Percentiles rank a stretch among this genome's conserved stretches.
These are phyloP conservation scores for Crocodylus rhombifer DNA, from an alignment of 2,797 vertebrate genomes.

Conservation along the genomic window DNA sequence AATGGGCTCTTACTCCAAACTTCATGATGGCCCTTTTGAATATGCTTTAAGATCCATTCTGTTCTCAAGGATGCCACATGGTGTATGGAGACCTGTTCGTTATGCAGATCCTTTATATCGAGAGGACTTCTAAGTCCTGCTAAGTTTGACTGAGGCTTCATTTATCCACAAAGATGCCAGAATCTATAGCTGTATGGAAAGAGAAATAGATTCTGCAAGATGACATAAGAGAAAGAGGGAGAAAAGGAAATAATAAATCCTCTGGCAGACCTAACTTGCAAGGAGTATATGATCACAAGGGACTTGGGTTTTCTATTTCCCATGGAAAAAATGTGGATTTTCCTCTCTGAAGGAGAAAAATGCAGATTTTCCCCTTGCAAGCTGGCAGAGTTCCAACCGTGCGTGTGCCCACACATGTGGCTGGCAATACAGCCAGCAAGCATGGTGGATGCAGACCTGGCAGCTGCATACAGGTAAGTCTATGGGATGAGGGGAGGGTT, in stretches of 20 bases:
- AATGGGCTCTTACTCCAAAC: background rate
- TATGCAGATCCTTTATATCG: background rate
- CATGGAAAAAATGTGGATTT: too few species aligned
- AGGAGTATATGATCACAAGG: background rate
- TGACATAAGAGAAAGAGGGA: background rate
- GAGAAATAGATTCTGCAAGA: background rate
- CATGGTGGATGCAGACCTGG: too few species aligned
- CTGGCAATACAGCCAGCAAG: too few species aligned
- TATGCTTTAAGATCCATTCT: background rate
- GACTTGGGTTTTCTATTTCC: too few species aligned
- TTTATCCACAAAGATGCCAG: constrained; percentile 10
- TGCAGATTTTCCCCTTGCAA: too few species aligned
- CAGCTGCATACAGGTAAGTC: too few species aligned
- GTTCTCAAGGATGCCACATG: background rate
- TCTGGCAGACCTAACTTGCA: constrained; percentile 28
- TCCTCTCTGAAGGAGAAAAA: too few species aligned
- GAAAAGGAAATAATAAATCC: background rate
- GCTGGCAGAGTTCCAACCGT: too few species aligned
- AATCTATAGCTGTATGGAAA: background rate
- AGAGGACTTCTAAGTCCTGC: background rate
- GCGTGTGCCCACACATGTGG: too few species aligned
- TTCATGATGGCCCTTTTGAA: background rate
- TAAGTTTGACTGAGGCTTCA: background rate
- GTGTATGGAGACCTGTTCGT: background rate
- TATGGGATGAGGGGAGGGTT: too few species aligned